Evolutionary conservation across 2,797 vertebrate species (phyloP).

Genomic region (Ciconia nigra): DNA sequence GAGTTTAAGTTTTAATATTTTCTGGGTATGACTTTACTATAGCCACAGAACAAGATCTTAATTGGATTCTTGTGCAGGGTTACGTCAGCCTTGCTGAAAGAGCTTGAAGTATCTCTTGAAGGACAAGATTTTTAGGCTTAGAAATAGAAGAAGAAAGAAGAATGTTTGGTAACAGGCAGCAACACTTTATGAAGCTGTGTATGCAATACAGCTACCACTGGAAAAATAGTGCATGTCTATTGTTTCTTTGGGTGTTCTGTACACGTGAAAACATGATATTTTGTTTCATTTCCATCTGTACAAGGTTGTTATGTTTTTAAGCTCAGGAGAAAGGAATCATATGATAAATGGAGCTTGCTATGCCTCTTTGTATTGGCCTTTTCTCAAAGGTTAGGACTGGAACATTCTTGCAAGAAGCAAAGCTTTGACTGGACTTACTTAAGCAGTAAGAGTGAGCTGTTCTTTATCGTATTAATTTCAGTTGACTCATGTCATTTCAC

Average conservation of each 20-base stretch:
- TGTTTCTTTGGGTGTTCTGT: neutral
- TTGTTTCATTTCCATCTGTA: neutral
- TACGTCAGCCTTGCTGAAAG: neutral
- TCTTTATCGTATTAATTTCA: slow-evolving; percentile 20
- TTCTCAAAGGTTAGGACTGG: neutral
- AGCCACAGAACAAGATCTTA: neutral
- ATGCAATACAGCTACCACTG: neutral
- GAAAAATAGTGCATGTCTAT: neutral
- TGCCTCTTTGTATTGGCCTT: neutral
- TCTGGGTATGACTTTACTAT: neutral
- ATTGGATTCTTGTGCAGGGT: neutral
- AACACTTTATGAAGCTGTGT: neutral
- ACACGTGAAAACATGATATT: neutral
- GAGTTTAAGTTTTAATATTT: neutral
- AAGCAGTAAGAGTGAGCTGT: neutral
- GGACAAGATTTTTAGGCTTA: neutral
- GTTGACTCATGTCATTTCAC: slow-evolving; percentile 1
- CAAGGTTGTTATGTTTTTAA: neutral
- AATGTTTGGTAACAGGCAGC: neutral
- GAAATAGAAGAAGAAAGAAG: neutral
- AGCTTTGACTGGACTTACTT: neutral
- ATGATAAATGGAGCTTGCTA: neutral
- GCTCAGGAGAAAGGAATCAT: neutral
- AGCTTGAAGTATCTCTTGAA: neutral
- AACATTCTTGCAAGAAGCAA: neutral